Percentiles rank a stretch among this genome's conserved stretches.
phyloP scores from a whole-genome alignment of 2,113 vertebrate genomes.

The Callospermophilus lateralis region DNA sequence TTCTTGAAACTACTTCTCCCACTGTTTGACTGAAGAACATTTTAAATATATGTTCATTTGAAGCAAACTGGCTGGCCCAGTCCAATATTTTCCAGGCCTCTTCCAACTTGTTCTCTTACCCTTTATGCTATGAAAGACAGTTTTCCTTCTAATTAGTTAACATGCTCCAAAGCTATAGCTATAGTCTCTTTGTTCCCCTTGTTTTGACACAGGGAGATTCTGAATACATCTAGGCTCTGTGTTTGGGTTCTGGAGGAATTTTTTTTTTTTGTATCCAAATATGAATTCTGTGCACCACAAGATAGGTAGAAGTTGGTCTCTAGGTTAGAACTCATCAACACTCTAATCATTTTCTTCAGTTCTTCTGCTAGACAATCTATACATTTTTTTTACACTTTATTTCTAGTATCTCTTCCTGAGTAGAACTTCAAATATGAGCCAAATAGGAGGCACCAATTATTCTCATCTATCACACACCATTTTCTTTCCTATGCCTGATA shows the following conservation, averaged over 20 bases:
- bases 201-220: background rate
- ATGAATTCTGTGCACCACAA: background rate
- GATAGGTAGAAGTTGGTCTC: background rate
- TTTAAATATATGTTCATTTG: background rate
- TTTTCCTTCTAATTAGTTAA: background rate
- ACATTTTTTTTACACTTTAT: background rate
- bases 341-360: background rate
- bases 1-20: background rate
- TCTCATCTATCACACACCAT: background rate
- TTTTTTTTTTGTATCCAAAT: background rate
- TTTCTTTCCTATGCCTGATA: background rate
- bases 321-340: background rate
- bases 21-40: background rate
- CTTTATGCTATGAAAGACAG: background rate
- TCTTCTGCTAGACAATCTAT: background rate
- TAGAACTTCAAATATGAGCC: background rate
- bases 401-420: background rate
- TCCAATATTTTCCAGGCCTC: background rate
- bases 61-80: background rate
- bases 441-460: background rate
- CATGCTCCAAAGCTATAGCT: no score
- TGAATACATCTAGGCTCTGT: background rate
- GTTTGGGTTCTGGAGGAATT: background rate
- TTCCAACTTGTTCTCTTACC: background rate
- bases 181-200: background rate